phyloP scores from a whole-genome alignment of 92 coral and sea anemone species.

The Micromussa lordhowensis region DNA sequence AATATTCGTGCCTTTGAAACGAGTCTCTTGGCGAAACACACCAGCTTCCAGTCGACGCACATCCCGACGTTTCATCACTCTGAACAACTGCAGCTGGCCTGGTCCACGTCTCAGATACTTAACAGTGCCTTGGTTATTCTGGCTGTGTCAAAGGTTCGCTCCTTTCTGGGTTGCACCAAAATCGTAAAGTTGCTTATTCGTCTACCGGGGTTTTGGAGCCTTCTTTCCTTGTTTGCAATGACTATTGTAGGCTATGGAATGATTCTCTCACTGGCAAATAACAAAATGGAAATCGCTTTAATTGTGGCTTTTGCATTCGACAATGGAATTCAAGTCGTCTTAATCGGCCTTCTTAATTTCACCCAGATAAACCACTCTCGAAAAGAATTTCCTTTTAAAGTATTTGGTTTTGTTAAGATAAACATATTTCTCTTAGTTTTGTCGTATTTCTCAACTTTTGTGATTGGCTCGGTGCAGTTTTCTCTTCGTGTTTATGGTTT shows the following conservation, averaged over 20 bases:
- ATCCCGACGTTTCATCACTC: conserved; percentile 33
- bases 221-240: conserved; percentile 23
- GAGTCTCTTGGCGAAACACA: conserved; percentile 31
- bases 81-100: conserved; percentile 38
- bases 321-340: not conserved
- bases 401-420: conserved; percentile 36
- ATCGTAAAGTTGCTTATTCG: conserved; percentile 45
- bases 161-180: conserved; percentile 39
- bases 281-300: conserved; percentile 12
- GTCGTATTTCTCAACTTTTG: conserved; percentile 19
- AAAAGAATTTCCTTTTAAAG: not conserved
- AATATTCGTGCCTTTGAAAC: conserved; percentile 42
- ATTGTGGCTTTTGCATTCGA: conserved; percentile 22
- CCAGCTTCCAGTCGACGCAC: conserved; percentile 45
- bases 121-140: conserved; percentile 16
- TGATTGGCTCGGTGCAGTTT: conserved; percentile 54
- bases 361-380: conserved; percentile 39
- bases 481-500: conserved; percentile 62
- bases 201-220: conserved; percentile 45
- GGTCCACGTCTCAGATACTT: conserved; percentile 40
- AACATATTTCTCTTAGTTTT: conserved; percentile 33
- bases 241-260: conserved; percentile 24
- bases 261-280: conserved; percentile 5
- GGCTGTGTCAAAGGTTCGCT: conserved; percentile 33
- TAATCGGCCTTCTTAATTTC: conserved; percentile 49